These are phyloP conservation scores for Brachionichthys hirsutus DNA, from an alignment of 2,113 vertebrate species.

Conservation along the genomic window DNA sequence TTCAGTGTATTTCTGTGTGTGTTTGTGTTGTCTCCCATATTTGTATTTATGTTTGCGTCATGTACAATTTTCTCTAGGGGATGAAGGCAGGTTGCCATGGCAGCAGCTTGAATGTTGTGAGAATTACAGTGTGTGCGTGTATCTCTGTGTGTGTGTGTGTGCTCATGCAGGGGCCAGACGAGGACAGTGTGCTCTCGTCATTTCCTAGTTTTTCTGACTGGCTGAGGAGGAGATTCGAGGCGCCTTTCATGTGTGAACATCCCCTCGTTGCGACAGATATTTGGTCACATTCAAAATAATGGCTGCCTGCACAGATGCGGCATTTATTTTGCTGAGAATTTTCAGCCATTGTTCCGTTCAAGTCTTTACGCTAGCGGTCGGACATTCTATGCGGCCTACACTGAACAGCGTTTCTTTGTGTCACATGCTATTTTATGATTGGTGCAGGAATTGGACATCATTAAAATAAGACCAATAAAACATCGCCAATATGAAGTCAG, in stretches of 20 bases:
- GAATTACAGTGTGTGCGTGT: slow-evolving; percentile 35
- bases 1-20: slow-evolving; percentile 39
- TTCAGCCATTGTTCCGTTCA: not conserved
- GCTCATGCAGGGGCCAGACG: slow-evolving; percentile 55
- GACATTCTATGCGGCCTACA: not conserved
- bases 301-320: slow-evolving; percentile 10
- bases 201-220: slow-evolving; percentile 39
- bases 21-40: slow-evolving; percentile 26
- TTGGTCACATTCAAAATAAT: slow-evolving; percentile 15
- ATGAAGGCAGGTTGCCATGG: slow-evolving; percentile 70
- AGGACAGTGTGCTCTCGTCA: slow-evolving; percentile 55
- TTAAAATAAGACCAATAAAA: not conserved
- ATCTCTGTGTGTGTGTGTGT: slow-evolving; percentile 12
- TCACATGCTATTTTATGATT: not conserved
- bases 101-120: slow-evolving; percentile 60
- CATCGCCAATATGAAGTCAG: not conserved
- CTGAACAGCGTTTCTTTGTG: not conserved
- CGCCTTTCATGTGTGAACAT: slow-evolving; percentile 36
- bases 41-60: slow-evolving; percentile 60
- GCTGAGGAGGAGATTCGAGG: slow-evolving; percentile 21
- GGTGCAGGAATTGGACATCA: not conserved
- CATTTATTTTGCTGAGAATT: not conserved
- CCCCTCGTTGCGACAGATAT: slow-evolving; percentile 14
- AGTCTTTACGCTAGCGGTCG: not conserved
- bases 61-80: slow-evolving; percentile 56